Conservation (phyloP, 2,113 vertebrate genomes). For the Tyrannus savana region DNA sequence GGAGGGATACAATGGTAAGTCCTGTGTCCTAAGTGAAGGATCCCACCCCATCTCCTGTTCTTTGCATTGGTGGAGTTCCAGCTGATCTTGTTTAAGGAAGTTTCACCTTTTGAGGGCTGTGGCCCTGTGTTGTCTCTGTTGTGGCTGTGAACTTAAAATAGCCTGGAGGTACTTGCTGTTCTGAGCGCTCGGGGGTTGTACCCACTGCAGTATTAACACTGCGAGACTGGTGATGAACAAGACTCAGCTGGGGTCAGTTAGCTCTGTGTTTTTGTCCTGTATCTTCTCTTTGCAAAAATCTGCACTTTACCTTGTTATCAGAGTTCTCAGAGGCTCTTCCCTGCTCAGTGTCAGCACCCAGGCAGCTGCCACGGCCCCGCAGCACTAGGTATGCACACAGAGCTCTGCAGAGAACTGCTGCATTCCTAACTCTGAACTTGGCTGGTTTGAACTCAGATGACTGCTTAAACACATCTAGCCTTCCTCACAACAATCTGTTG, state of each 20-base stretch:
- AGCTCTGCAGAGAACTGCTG: neutral
- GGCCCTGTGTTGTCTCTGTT: neutral
- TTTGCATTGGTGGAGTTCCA: neutral
- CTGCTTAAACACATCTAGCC: neutral
- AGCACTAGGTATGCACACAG: neutral
- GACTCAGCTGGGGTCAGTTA: neutral
- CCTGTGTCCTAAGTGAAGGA: neutral
- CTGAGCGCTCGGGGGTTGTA: neutral
- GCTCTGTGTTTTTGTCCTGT: neutral
- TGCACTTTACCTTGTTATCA: neutral
- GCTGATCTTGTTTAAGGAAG: neutral
- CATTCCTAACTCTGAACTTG: neutral
- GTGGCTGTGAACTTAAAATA: neutral
- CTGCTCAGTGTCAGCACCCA: neutral
- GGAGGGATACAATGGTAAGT: slow-evolving; percentile 96
- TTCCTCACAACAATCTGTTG: neutral
- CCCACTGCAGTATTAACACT: neutral
- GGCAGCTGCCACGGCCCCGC: neutral
- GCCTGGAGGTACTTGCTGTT: neutral
- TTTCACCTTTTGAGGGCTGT: neutral
- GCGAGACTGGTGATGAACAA: neutral
- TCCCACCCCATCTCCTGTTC: neutral
- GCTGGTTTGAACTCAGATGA: neutral
- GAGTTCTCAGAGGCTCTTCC: neutral
- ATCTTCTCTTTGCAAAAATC: neutral